Evolutionary conservation across 2,797 vertebrate species (phyloP).

Genomic region (Sebastes diaconus): DNA sequence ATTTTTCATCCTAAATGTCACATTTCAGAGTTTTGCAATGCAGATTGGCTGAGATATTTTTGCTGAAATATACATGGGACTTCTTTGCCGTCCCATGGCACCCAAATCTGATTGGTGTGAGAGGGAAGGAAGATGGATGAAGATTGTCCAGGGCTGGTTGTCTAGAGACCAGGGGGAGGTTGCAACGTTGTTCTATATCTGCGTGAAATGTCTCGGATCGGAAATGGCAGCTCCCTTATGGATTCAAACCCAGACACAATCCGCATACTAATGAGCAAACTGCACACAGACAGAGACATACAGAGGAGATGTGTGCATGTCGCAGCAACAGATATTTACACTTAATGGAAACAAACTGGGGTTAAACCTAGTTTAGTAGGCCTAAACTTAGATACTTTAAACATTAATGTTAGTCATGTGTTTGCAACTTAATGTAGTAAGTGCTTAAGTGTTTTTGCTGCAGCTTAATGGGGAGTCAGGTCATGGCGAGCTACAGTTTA

Average conservation of each 20-base stretch:
- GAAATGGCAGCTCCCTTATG: slow-evolving; percentile 74
- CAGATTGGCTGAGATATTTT: slow-evolving; percentile 58
- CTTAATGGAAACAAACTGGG: not conserved
- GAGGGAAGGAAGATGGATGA: slow-evolving; percentile 66
- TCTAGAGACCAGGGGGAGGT: slow-evolving; percentile 65
- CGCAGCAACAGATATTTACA: not conserved
- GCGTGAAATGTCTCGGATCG: slow-evolving; percentile 66
- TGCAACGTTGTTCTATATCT: slow-evolving; percentile 59
- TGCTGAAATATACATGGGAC: slow-evolving; percentile 73
- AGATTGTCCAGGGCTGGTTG: slow-evolving; percentile 67
- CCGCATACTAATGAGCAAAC: slow-evolving; percentile 58
- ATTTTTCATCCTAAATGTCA: slow-evolving; percentile 70
- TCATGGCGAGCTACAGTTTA: not conserved
- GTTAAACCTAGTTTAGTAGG: not conserved
- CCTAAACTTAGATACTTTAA: not conserved
- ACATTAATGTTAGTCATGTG: not conserved
- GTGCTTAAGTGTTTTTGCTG: not conserved
- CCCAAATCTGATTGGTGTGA: slow-evolving; percentile 63
- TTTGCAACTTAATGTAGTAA: not conserved
- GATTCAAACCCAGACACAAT: slow-evolving; percentile 55
- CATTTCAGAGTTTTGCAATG: slow-evolving; percentile 60
- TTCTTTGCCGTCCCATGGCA: slow-evolving; percentile 55
- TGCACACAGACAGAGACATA: slow-evolving; percentile 6
- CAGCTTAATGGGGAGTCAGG: not conserved
- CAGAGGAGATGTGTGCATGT: not conserved